Conservation (phyloP, 2,797 vertebrate genomes). For the Parauchenoglanis ngamensis region DNA sequence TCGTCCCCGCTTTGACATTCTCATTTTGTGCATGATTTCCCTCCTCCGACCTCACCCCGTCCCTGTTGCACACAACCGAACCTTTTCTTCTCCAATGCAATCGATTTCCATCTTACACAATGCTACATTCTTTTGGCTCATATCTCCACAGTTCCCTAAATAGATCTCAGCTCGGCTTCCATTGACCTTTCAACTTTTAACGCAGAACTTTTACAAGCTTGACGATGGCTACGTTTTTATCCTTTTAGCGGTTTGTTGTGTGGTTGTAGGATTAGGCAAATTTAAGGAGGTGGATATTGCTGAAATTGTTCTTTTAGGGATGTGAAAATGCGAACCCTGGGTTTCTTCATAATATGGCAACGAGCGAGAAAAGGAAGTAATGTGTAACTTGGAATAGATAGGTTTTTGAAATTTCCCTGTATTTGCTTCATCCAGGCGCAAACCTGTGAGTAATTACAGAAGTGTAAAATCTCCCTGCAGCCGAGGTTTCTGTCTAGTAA, state of each 20-base stretch:
- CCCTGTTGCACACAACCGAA: constrained; percentile 6
- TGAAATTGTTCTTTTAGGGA: constrained; percentile 2
- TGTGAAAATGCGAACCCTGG: not conserved
- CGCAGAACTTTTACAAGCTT: constrained; percentile 33
- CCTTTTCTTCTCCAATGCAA: constrained; percentile 13
- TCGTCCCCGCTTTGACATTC: constrained; percentile 36
- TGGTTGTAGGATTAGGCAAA: not conserved
- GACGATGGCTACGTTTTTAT: constrained; percentile 37
- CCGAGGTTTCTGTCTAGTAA: constrained; percentile 1
- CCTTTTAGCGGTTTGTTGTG: constrained; percentile 23
- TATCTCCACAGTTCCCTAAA: constrained; percentile 70
- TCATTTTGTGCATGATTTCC: constrained; percentile 36
- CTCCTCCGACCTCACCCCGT: not conserved
- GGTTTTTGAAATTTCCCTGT: constrained; percentile 27
- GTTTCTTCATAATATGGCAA: constrained; percentile 4
- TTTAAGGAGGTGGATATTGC: constrained; percentile 5
- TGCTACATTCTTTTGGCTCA: not conserved
- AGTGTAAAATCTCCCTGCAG: constrained; percentile 1
- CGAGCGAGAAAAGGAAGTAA: constrained; percentile 16
- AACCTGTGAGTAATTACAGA: constrained; percentile 2
- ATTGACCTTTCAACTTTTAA: constrained; percentile 63
- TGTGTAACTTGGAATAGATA: not conserved
- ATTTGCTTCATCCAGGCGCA: not conserved
- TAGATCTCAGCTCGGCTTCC: constrained; percentile 71
- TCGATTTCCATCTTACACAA: constrained; percentile 20